Evolutionary conservation across 2,113 vertebrate genomes (phyloP).

Genomic region (Cyanoderma ruficeps): DNA sequence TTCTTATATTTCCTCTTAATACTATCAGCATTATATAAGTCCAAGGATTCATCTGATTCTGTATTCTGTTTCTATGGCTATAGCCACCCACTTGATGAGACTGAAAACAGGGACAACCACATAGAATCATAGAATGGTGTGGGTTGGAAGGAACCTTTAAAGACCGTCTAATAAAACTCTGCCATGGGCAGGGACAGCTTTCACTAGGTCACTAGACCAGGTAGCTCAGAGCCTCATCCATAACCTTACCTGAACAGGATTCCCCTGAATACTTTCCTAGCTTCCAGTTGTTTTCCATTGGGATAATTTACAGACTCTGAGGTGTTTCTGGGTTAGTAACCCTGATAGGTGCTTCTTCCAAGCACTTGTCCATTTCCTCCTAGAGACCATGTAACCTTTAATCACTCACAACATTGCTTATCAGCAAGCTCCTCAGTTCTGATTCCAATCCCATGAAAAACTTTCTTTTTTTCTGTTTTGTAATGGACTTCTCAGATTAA

Average conservation of each 20-base stretch:
- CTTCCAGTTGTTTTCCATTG: background rate
- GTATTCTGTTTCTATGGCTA: background rate
- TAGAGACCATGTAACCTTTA: background rate
- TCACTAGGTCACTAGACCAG: background rate
- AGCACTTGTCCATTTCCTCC: background rate
- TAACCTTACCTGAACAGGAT: background rate
- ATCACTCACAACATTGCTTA: background rate
- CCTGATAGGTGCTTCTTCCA: background rate
- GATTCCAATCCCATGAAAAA: background rate
- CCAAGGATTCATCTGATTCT: background rate
- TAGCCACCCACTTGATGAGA: background rate
- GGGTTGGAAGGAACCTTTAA: background rate
- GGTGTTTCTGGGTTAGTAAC: background rate
- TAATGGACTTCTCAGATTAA: background rate
- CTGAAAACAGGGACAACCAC: background rate
- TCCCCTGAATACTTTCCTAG: background rate
- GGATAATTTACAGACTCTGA: background rate
- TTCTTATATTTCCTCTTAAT: background rate
- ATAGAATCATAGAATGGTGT: background rate
- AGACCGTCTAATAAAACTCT: background rate
- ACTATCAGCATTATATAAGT: background rate
- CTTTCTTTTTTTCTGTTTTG: background rate
- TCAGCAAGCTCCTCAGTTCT: background rate
- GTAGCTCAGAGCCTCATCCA: background rate
- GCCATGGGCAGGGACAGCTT: background rate